phyloP scores from a whole-genome alignment of 2,888 invertebrate genomes.

The Abrostola tripartita region DNA sequence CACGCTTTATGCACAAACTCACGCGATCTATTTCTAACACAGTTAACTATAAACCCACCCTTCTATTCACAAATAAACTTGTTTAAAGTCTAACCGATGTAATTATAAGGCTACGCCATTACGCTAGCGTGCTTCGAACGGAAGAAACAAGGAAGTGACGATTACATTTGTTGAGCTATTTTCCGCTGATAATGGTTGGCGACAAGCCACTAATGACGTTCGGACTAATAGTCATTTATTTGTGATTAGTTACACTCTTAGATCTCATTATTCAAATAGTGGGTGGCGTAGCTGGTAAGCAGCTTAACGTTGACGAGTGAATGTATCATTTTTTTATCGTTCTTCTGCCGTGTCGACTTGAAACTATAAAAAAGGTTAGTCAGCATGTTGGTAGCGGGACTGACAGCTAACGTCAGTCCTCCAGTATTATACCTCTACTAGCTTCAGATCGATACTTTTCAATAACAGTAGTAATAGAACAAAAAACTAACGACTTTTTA shows the following conservation, averaged over 20 bases:
- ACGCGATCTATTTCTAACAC: not conserved
- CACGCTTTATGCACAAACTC: too few relatives aligned
- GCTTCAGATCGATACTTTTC: not conserved
- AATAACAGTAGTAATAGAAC: not conserved
- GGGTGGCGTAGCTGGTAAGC: not conserved
- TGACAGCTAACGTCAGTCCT: not conserved
- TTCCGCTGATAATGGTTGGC: slow-evolving; percentile 66
- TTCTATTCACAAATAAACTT: slow-evolving; percentile 23
- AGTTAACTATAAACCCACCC: not conserved
- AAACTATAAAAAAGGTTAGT: too few relatives aligned
- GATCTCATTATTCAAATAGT: slow-evolving; percentile 20
- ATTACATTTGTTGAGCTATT: slow-evolving; percentile 70
- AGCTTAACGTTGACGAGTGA: not conserved
- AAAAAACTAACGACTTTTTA: not conserved
- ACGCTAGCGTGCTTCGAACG: slow-evolving; percentile 64
- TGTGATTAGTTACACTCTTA: slow-evolving; percentile 22
- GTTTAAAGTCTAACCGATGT: slow-evolving; percentile 32
- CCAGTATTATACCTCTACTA: too few relatives aligned
- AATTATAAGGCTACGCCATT: slow-evolving; percentile 42
- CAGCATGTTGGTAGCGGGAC: not conserved
- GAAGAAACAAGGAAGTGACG: slow-evolving; percentile 73
- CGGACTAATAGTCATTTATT: slow-evolving; percentile 43
- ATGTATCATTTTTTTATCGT: not conserved
- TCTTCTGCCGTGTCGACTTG: not conserved
- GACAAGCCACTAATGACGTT: slow-evolving; percentile 60